Base-by-base conservation (phyloP, 2,113 vertebrate species). In the Emydura subglobosa region DNA sequence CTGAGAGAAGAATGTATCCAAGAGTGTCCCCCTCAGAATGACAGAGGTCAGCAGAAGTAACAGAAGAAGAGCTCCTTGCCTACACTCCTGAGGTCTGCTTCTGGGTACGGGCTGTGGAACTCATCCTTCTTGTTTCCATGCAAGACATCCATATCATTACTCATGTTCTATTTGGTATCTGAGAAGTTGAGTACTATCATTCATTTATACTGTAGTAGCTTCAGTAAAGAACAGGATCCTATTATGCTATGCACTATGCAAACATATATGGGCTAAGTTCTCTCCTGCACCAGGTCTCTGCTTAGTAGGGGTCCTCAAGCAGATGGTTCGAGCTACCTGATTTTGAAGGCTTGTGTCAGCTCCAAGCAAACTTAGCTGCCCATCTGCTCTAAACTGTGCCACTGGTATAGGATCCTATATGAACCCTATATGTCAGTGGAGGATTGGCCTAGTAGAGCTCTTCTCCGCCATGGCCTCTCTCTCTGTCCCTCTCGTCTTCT, bases 241-340 rank as follows among this genome's bases (percentile, higher is more conserved):
- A 19, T n/a, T 82, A 87, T 55, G 59, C 83, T 47, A 39, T 19
- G 79, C 24, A 7, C 13, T 17, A 42, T 57, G 25, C 81, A 59
- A 54, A 0, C 0, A 0, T 1, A 19, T 14, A 53, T 53, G 31
- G 3, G 11, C 0, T 5, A n/a, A 1, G 3, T n/a, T 87, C 17
- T 16, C 3, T 54, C 88, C 51, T 34, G 49, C 1, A 9, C 27
- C 72, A 80, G 78, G 91, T 49, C 31, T 25, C 49, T 29, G 16
- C 51, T 53, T 53, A 5, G 16, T 53, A 53, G 14, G 51, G 51
- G 51, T 53, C 51, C 16, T 53, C 51, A 53, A 17, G 51, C 13
- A 53, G 51, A 53, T 53, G 51, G 51, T 53, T 16, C 51, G 19
- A 53, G 13, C 14, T 53, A 53, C 51, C 51, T 53, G 51, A 53